phyloP scores from a whole-genome alignment of 2,113 vertebrate genomes.

The Misgurnus anguillicaudatus region DNA sequence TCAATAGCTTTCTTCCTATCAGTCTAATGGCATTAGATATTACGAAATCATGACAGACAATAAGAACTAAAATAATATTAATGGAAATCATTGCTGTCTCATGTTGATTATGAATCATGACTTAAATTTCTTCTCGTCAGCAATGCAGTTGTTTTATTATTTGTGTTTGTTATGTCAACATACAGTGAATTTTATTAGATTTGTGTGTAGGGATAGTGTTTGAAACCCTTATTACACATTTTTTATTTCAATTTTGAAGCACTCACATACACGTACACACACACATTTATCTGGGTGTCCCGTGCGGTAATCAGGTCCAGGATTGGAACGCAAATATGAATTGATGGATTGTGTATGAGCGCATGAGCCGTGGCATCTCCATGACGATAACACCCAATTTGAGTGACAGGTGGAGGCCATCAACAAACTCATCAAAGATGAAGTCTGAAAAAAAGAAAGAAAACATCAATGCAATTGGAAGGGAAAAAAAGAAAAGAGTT shows the following conservation, averaged over 20 bases:
- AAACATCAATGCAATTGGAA: constrained; percentile 35
- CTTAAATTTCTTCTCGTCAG: not conserved
- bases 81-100: not conserved
- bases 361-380: not conserved
- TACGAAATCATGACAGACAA: not conserved
- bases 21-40: not conserved
- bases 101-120: not conserved
- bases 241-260: constrained; percentile 1
- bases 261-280: not conserved
- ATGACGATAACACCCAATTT: constrained; percentile 32
- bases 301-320: constrained; percentile 35
- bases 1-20: too few relatives aligned
- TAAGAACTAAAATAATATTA: not conserved
- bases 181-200: constrained; percentile 1
- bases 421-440: constrained; percentile 27
- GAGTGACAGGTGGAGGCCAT: constrained; percentile 34
- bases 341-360: constrained; percentile 19
- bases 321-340: constrained; percentile 31
- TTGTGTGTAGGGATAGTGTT: not conserved
- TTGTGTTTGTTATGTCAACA: constrained; percentile 7
- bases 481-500: constrained; percentile 9
- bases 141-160: constrained; percentile 2
- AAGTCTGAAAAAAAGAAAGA: constrained; percentile 33
- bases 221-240: not conserved
- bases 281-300: not conserved